phyloP scores from a whole-genome alignment of 2,113 vertebrate genomes.

The Hypomesus transpacificus region DNA sequence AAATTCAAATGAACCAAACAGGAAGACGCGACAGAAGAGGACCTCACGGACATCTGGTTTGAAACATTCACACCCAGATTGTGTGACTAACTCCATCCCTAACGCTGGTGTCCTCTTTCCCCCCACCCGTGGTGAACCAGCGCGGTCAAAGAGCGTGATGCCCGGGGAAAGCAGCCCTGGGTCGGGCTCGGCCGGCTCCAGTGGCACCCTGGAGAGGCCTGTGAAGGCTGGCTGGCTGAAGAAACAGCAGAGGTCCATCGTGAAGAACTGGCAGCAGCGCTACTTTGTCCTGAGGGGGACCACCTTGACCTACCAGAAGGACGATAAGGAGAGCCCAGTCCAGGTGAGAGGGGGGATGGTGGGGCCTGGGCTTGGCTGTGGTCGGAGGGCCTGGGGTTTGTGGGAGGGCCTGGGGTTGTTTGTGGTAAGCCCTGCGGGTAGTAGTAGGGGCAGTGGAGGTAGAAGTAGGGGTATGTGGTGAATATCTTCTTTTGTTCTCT shows the following conservation, averaged over 20 bases:
- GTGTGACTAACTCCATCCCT: background rate
- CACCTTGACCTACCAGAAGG: conserved; percentile 88
- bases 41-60: too few relatives aligned
- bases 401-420: too few relatives aligned
- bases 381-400: too few relatives aligned
- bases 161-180: conserved; percentile 66
- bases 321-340: conserved; percentile 81
- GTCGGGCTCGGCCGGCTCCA: conserved; percentile 30
- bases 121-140: conserved; percentile 52
- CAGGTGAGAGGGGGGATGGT: conserved; percentile 73
- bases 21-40: background rate
- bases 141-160: conserved; percentile 86
- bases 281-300: conserved; percentile 87
- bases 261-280: conserved; percentile 93
- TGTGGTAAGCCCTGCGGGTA: background rate
- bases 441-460: background rate
- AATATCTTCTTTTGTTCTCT: too few relatives aligned
- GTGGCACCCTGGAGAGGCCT: conserved; percentile 76
- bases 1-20: background rate
- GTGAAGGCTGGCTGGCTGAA: conserved; percentile 91
- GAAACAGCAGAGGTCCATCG: conserved; percentile 90
- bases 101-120: background rate
- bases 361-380: background rate
- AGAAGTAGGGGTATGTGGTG: too few relatives aligned
- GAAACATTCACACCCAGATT: background rate